Conservation (phyloP, 2,113 vertebrate species). For the Todiramphus saurophagus region DNA sequence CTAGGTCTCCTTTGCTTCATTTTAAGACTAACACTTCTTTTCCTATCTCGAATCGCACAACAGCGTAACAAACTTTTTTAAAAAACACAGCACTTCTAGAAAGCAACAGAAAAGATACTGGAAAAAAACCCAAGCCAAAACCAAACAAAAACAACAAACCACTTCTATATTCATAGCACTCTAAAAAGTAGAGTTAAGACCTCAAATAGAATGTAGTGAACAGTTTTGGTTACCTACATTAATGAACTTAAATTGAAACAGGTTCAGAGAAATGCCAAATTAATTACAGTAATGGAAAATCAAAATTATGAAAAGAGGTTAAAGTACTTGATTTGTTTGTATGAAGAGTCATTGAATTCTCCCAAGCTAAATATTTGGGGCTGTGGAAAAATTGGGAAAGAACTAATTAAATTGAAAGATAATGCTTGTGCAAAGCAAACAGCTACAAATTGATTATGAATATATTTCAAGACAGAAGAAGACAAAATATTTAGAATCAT, state of each 20-base stretch:
- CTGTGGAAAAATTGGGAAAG: not conserved
- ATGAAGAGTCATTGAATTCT: conserved; percentile 7
- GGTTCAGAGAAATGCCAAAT: conserved; percentile 21
- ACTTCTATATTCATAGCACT: not conserved
- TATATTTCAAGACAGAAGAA: not conserved
- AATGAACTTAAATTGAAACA: not conserved
- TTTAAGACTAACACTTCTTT: not conserved
- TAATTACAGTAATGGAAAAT: conserved; percentile 28
- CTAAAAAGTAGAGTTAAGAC: not conserved
- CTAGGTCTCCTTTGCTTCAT: not conserved
- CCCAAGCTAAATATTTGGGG: not conserved
- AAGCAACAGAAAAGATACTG: not conserved
- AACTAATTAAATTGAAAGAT: conserved; percentile 10
- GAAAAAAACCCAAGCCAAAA: not conserved
- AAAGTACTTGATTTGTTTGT: conserved; percentile 25
- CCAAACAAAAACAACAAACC: not conserved
- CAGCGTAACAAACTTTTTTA: not conserved
- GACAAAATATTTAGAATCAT: not conserved
- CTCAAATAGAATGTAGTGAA: not conserved
- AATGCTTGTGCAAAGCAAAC: not conserved
- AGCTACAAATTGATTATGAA: not conserved
- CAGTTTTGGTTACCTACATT: not conserved
- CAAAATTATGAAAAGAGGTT: not conserved
- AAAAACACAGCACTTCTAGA: not conserved
- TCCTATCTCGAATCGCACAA: not conserved